A percentile compares a stretch with the other conserved stretches of the same genome.
Evolutionary conservation across 2,888 invertebrate species (phyloP).

Genomic region (Gryllus longicercus): DNA sequence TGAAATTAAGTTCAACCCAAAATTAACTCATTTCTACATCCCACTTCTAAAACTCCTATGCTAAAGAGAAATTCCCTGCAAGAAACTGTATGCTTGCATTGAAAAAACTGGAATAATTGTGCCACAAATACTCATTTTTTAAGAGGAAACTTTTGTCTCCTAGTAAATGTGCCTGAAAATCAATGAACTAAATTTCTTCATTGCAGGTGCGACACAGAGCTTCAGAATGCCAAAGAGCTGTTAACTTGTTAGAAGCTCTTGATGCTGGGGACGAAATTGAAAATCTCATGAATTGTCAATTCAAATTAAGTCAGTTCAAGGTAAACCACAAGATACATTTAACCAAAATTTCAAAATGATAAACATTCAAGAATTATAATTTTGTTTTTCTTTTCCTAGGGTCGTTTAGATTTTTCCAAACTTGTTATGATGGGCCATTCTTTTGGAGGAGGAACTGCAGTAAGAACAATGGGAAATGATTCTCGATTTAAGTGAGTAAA

Average conservation of each 20-base stretch:
- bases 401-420: slow-evolving; percentile 49
- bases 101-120: too few relatives aligned
- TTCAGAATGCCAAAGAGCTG: slow-evolving; percentile 51
- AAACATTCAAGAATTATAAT: not conserved
- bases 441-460: slow-evolving; percentile 61
- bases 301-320: slow-evolving; percentile 46
- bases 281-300: slow-evolving; percentile 49
- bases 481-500: slow-evolving; percentile 45
- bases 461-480: slow-evolving; percentile 54
- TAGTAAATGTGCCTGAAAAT: too few relatives aligned
- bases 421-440: slow-evolving; percentile 60
- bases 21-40: too few relatives aligned
- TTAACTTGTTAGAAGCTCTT: slow-evolving; percentile 52
- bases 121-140: too few relatives aligned
- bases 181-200: slow-evolving; percentile 20
- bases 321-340: slow-evolving; percentile 39
- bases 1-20: too few relatives aligned
- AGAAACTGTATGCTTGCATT: too few relatives aligned
- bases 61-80: too few relatives aligned
- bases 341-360: too few relatives aligned
- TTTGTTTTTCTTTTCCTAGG: slow-evolving; percentile 41
- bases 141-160: too few relatives aligned
- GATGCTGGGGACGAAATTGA: slow-evolving; percentile 50
- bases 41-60: too few relatives aligned
- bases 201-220: slow-evolving; percentile 51